Base-by-base conservation (phyloP, 2,797 vertebrate genomes). In the Danio albolineatus region DNA sequence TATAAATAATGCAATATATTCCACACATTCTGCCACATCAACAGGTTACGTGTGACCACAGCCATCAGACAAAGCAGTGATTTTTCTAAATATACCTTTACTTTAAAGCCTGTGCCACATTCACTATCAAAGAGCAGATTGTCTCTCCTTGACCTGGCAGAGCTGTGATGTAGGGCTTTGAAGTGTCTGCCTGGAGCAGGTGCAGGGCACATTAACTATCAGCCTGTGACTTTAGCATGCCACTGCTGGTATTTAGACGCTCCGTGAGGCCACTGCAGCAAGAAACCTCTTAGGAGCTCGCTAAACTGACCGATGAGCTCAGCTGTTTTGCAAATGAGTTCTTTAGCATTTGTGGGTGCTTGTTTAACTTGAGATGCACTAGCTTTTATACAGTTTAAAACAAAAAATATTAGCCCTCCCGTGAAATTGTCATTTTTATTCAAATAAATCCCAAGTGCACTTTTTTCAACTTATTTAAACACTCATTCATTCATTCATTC, bases 1-100 rank as follows among this genome's bases (percentile, higher is more conserved):
- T 46, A 46, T 46, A 7, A 5, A 46, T 43, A 43, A 56, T 78
- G 2, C 62, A 56, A 17, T 28, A 73, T 28, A 21, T 62, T 74
- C 36, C 10, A 19, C 60, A 74, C 41, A 62, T 77, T 67, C 39
- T 69, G 36, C 19, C 21, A 65, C 44, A 67, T 82, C 66, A 60
- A 70, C 12, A 66, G 19, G 57, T 78, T 51, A 60, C 65, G 21
- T 65, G 85, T 87, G 86, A 85, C 88, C 86, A 84, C 89, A 87
- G 86, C 84, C 81, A 74, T 64, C 56, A 79, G 72, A 82, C 76
- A 79, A 38, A 78, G 79, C 82, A 81, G 83, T 84, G 69, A 17
- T 82, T 83, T 13, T 70, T 78, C 89, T 89, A 90, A 89, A 91
- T 90, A 93, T 92, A 93, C 84, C 76, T 43, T 19, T 13, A 77